A percentile compares a stretch with the other conserved stretches of the same genome.
Evolutionary conservation across 2,113 vertebrate species (phyloP).

Genomic region (Melanocharis versteri): DNA sequence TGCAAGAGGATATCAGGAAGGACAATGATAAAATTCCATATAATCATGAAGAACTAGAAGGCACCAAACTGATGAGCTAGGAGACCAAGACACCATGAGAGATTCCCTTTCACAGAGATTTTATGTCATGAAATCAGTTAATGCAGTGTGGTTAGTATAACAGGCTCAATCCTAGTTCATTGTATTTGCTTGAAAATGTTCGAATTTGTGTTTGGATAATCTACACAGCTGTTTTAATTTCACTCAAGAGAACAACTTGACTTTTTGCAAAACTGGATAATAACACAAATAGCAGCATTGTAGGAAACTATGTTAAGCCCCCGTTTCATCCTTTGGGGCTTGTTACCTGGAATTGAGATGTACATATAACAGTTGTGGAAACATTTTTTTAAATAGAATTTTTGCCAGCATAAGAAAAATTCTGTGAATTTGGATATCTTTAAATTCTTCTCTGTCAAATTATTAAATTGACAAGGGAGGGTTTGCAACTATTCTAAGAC

Average conservation of each 20-base stretch:
- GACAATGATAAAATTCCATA: neutral
- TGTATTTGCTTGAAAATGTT: neutral
- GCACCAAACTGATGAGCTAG: neutral
- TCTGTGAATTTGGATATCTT: neutral
- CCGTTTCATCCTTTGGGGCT: neutral
- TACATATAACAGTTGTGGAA: neutral
- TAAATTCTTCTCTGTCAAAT: neutral
- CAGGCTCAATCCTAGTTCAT: neutral
- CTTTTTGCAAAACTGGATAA: neutral
- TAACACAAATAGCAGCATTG: neutral
- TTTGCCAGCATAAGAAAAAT: neutral
- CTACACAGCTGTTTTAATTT: neutral
- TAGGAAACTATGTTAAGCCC: neutral
- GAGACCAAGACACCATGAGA: neutral
- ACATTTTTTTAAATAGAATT: neutral
- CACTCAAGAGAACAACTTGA: neutral
- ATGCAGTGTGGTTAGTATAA: neutral
- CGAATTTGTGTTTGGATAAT: neutral
- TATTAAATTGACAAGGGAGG: neutral
- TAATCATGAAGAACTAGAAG: neutral
- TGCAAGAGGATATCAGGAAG: neutral
- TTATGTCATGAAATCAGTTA: neutral
- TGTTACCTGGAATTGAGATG: neutral
- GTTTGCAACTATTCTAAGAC: neutral
- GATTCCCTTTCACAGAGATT: neutral